phyloP scores from a whole-genome alignment of 2,113 vertebrate species.

The Mirounga angustirostris region DNA sequence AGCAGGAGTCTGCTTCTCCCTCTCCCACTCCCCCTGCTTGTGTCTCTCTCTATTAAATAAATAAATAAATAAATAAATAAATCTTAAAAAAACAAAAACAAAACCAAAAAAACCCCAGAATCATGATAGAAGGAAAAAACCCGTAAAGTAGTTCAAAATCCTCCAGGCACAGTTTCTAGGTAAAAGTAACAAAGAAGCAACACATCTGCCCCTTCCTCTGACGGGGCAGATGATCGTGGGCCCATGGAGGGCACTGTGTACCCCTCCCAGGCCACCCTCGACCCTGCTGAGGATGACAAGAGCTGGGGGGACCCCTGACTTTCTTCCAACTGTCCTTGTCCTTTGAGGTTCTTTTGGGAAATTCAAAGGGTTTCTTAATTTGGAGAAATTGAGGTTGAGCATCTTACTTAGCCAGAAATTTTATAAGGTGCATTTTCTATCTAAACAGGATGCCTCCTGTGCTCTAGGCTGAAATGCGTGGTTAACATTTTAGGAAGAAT shows the following conservation, averaged over 20 bases:
- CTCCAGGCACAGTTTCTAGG: background rate
- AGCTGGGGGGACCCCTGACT: too few species aligned
- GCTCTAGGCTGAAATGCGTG: background rate
- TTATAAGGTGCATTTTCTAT: background rate
- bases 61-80: too few species aligned
- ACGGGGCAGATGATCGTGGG: background rate
- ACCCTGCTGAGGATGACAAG: background rate
- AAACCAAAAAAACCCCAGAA: background rate
- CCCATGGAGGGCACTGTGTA: background rate
- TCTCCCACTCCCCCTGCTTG: too few species aligned
- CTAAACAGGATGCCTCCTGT: background rate
- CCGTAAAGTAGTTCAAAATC: background rate
- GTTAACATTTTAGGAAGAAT: background rate
- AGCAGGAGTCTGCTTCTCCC: too few species aligned
- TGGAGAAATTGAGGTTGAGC: background rate
- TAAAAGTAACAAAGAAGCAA: background rate
- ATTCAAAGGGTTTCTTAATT: background rate
- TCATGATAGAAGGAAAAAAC: background rate
- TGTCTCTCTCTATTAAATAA: too few species aligned
- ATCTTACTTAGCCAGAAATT: background rate
- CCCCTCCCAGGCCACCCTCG: background rate
- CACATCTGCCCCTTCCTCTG: background rate
- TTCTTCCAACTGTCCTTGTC: background rate
- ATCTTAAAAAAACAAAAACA: too few species aligned
- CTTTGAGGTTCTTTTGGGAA: background rate